Base-by-base conservation (phyloP, 2,113 vertebrate species). In the Megaceryle maxima region DNA sequence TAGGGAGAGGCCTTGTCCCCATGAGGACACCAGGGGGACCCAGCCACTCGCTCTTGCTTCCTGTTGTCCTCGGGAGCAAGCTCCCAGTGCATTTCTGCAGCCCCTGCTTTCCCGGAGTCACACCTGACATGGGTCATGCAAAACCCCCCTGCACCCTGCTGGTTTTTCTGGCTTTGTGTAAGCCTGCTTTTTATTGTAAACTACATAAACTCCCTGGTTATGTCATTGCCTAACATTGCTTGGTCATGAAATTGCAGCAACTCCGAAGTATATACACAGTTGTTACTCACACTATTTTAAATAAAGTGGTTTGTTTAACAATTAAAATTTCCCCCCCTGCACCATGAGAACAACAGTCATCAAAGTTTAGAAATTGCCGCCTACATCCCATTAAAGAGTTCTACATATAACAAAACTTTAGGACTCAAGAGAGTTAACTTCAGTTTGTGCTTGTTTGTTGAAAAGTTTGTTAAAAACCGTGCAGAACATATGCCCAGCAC, bases 1-100 rank as follows among this genome's bases (percentile, higher is more conserved):
- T 6, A 43, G 3, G 14, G 37, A 0, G 1, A n/a, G 28, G 53
- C 59, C 19, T 31, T 25, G 8, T 26, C 46, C 28, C 5, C 3
- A 11, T 13, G 7, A 20, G 22, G 68, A 62, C 79, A 86, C 53
- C 48, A 67, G 69, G 2, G 8, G 59, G 74, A 51, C 67, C 16
- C 46, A 41, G 48, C 3, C 69, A 9, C 59, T 5, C 2, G 2
- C 51, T 59, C 22, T 14, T 10, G 26, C 10, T 19, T 9, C 33
- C 50, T 24, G 21, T 39, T 12, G 29, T 8, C 15, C 20, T 24
- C 1, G 7, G 2, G 3, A 46, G 33, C 26, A 2, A 37, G 5
- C 6, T 24, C 56, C 46, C 4, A 6, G 19, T 8, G 37, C 6
- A 4, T 19, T 68, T 22, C 19, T 28, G n/a, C 59, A 57, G 3